Percentiles rank a stretch among this genome's conserved stretches.
phyloP scores from a whole-genome alignment of 1,140 invertebrate species.

The Cyclina sinensis region DNA sequence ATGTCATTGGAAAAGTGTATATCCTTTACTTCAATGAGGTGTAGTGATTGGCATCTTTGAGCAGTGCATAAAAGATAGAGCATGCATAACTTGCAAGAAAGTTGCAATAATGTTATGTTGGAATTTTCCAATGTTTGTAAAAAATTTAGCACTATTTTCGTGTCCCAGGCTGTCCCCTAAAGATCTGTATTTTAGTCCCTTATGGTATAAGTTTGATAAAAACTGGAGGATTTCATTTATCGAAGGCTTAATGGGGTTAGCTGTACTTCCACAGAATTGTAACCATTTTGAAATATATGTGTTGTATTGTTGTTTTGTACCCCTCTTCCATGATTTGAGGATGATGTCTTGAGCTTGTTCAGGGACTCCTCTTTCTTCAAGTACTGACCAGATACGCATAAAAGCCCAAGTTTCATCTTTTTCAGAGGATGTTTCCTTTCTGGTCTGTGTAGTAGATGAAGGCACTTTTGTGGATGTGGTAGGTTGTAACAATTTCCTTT shows the following conservation, averaged over 20 bases:
- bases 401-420: too few species aligned
- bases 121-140: constrained; percentile 3
- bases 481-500: too few species aligned
- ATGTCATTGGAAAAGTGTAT: background rate
- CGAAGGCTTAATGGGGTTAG: background rate
- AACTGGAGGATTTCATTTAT: too few species aligned
- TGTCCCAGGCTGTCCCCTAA: constrained; percentile 34
- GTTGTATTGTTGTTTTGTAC: constrained; percentile 12
- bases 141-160: constrained; percentile 33
- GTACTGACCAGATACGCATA: background rate
- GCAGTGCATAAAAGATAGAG: background rate
- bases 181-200: constrained; percentile 45
- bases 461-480: too few species aligned
- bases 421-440: too few species aligned
- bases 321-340: background rate
- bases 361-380: background rate
- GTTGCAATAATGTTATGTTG: too few species aligned
- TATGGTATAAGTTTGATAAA: too few species aligned
- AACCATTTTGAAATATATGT: constrained; percentile 22
- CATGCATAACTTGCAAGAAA: background rate
- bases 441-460: too few species aligned
- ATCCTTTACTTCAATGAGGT: background rate
- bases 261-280: background rate
- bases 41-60: background rate
- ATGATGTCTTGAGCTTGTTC: background rate